Evolutionary conservation across 2,113 vertebrate genomes (phyloP).

Genomic region (Rana temporaria): DNA sequence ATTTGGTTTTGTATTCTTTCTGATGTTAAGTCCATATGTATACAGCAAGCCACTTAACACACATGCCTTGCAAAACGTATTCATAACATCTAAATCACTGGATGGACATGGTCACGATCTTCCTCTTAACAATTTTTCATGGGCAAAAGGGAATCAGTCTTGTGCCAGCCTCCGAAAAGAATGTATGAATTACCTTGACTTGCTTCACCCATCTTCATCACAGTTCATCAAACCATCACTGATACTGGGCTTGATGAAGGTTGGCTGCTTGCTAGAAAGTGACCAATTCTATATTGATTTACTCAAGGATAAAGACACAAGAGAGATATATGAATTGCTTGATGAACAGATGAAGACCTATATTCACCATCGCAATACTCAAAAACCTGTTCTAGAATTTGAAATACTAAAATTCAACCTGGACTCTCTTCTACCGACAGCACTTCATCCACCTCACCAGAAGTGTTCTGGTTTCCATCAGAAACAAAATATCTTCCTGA

Average conservation of each 20-base stretch:
- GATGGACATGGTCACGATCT: not conserved
- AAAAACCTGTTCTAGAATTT: not conserved
- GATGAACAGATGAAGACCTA: not conserved
- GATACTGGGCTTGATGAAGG: slow-evolving; percentile 16
- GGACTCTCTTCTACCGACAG: not conserved
- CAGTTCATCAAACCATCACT: slow-evolving; percentile 12
- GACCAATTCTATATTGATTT: slow-evolving; percentile 5
- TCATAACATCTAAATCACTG: not conserved
- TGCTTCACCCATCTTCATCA: not conserved
- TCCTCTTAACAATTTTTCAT: not conserved
- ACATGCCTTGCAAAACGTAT: not conserved
- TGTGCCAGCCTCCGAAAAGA: slow-evolving; percentile 6
- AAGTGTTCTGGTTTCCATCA: slow-evolving; percentile 32
- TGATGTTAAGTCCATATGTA: not conserved
- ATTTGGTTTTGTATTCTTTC: not conserved
- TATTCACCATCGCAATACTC: not conserved
- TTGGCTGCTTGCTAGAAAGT: slow-evolving; percentile 32
- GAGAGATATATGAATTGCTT: not conserved
- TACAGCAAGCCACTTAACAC: not conserved
- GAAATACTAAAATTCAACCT: slow-evolving; percentile 32
- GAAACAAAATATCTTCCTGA: slow-evolving; percentile 1
- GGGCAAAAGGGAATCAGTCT: slow-evolving; percentile 37
- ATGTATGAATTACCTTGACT: not conserved
- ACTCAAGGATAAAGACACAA: slow-evolving; percentile 8
- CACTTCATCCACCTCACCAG: not conserved